Evolutionary conservation across 2,888 invertebrate genomes (phyloP).

Genomic region (Gastracanthus pulcherrimus): DNA sequence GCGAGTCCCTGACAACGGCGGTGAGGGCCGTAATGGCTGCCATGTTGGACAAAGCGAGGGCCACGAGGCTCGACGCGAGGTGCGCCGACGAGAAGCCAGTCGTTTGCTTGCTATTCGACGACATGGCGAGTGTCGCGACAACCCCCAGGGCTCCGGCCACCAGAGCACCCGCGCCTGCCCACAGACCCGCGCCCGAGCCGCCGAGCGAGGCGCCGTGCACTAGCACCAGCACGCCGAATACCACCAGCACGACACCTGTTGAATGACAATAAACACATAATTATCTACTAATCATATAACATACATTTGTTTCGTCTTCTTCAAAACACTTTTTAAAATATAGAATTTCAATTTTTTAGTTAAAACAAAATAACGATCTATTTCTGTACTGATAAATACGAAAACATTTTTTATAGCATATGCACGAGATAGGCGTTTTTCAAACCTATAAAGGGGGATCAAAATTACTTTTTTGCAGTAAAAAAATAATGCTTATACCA

Average conservation of each 20-base stretch:
- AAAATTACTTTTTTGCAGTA: too few relatives aligned
- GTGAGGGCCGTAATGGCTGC: slow-evolving; percentile 75
- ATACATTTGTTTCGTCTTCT: too few relatives aligned
- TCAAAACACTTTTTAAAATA: too few relatives aligned
- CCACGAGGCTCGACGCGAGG: slow-evolving; percentile 80
- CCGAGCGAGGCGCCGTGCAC: slow-evolving; percentile 81
- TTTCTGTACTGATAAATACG: too few relatives aligned
- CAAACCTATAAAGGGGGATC: too few relatives aligned
- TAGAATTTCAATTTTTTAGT: too few relatives aligned
- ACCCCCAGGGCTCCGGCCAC: slow-evolving; percentile 83
- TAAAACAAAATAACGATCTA: too few relatives aligned
- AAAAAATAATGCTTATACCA: too few relatives aligned
- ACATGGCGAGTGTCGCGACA: slow-evolving; percentile 77
- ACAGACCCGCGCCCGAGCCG: slow-evolving; percentile 83
- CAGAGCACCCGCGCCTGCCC: slow-evolving; percentile 84
- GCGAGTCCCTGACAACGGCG: slow-evolving; percentile 82
- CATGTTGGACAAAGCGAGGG: slow-evolving; percentile 74
- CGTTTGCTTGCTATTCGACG: slow-evolving; percentile 62
- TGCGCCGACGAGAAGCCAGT: slow-evolving; percentile 80
- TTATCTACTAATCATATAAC: too few relatives aligned
- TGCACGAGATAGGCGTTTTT: too few relatives aligned
- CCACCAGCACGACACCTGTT: slow-evolving; percentile 81
- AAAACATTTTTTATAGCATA: too few relatives aligned
- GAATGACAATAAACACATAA: too few relatives aligned
- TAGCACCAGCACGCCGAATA: slow-evolving; percentile 82